A percentile compares a stretch with the other conserved stretches of the same genome.
These are phyloP conservation scores for Ochropacha duplaris DNA, from an alignment of 2,888 invertebrate genomes.

Conservation along the genomic window DNA sequence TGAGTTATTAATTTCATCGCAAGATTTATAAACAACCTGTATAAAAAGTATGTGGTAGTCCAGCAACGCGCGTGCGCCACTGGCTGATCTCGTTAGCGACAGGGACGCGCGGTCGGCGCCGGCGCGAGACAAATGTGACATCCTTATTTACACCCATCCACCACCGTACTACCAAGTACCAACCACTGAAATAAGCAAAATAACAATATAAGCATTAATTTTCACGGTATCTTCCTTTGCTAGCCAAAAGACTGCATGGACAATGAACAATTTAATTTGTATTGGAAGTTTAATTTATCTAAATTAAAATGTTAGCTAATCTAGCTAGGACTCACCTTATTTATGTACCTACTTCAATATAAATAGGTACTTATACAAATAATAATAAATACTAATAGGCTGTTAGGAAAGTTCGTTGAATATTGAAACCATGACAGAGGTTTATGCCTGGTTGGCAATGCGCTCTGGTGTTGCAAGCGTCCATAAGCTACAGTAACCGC, in stretches of 20 bases:
- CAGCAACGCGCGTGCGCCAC: slow-evolving; percentile 35
- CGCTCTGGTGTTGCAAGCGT: too few relatives aligned
- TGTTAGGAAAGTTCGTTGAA: not conserved
- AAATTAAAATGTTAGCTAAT: too few relatives aligned
- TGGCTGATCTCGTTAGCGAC: slow-evolving; percentile 35
- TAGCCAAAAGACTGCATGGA: not conserved
- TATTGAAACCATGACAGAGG: not conserved
- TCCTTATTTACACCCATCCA: slow-evolving; percentile 45
- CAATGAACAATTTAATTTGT: too few relatives aligned
- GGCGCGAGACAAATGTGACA: slow-evolving; percentile 39
- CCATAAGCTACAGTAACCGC: too few relatives aligned
- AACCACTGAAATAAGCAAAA: slow-evolving; percentile 9
- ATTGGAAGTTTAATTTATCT: not conserved
- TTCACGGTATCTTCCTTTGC: not conserved
- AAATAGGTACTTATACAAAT: too few relatives aligned
- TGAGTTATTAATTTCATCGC: too few relatives aligned
- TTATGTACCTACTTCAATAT: too few relatives aligned
- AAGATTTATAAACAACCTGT: not conserved
- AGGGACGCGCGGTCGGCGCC: slow-evolving; percentile 25
- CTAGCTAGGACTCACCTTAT: too few relatives aligned
- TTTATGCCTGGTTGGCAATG: too few relatives aligned
- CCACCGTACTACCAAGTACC: not conserved
- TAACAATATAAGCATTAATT: not conserved
- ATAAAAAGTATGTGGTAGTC: not conserved
- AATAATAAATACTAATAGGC: too few relatives aligned